These are phyloP conservation scores for Tetrao urogallus DNA, from an alignment of 2,113 vertebrate genomes.

Conservation along the genomic window DNA sequence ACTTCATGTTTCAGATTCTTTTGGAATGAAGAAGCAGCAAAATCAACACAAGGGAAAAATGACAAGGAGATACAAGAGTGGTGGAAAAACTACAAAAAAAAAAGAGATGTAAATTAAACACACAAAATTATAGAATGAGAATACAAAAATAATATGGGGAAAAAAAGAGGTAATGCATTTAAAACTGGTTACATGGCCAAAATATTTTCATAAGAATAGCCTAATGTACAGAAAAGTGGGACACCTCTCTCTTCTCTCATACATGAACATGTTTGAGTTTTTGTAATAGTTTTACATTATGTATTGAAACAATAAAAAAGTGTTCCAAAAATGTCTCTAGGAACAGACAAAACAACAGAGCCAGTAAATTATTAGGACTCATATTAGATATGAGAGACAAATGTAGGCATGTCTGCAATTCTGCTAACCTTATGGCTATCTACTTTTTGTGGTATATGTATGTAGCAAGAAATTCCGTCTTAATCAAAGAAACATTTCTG, in stretches of 20 bases:
- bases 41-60: background rate
- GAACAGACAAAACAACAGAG: background rate
- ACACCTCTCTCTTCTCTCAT: background rate
- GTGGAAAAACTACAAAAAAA: background rate
- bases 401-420: background rate
- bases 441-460: background rate
- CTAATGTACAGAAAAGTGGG: background rate
- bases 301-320: background rate
- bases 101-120: background rate
- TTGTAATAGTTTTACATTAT: background rate
- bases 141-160: fast-evolving
- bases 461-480: fast-evolving
- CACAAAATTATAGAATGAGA: background rate
- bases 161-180: background rate
- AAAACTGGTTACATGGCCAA: background rate
- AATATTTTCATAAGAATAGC: background rate
- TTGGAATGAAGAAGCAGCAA: background rate
- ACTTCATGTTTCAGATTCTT: background rate
- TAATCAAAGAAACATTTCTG: background rate
- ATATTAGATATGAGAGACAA: background rate
- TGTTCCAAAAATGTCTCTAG: background rate
- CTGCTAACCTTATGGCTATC: background rate
- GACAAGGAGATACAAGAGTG: background rate
- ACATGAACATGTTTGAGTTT: background rate
- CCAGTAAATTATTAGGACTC: background rate